A percentile compares a stretch with the other conserved stretches of the same genome.
These are phyloP conservation scores for Mythimna lalbum DNA, from an alignment of 2,888 invertebrate genomes.

Conservation along the genomic window DNA sequence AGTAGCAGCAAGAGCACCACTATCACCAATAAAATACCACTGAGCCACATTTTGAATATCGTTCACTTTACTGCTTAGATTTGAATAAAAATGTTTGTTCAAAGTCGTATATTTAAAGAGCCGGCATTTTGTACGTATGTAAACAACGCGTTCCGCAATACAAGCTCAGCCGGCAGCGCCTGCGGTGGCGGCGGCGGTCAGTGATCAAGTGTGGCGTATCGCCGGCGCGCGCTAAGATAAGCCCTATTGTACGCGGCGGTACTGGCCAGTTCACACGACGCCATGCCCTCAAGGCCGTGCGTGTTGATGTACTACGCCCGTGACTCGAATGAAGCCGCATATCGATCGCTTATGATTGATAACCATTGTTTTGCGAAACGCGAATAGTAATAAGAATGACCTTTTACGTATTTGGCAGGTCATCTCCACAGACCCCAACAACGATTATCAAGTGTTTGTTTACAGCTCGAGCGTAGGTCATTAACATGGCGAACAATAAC, in stretches of 20 bases:
- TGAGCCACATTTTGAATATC: constrained; percentile 74
- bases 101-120: constrained; percentile 67
- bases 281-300: constrained; percentile 80
- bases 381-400: constrained; percentile 71
- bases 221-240: constrained; percentile 81
- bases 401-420: constrained; percentile 48
- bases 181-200: constrained; percentile 72
- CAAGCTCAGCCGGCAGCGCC: constrained; percentile 63
- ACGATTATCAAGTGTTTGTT: constrained; percentile 19
- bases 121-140: constrained; percentile 75
- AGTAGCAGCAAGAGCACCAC: constrained; percentile 68
- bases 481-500: constrained; percentile 19
- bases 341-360: constrained; percentile 71
- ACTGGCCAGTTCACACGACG: constrained; percentile 61
- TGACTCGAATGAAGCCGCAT: constrained; percentile 83
- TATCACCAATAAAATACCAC: constrained; percentile 75
- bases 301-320: constrained; percentile 81
- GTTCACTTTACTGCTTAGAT: constrained; percentile 60
- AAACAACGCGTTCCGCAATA: constrained; percentile 79
- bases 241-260: constrained; percentile 73
- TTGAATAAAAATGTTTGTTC: constrained; percentile 54
- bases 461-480: constrained; percentile 23
- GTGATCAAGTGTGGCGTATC: constrained; percentile 80
- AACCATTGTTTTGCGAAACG: constrained; percentile 80
- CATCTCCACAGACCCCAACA: constrained; percentile 25